Evolutionary conservation across 2,888 invertebrate species (phyloP).

Genomic region (Drosophila atroscutellata): DNA sequence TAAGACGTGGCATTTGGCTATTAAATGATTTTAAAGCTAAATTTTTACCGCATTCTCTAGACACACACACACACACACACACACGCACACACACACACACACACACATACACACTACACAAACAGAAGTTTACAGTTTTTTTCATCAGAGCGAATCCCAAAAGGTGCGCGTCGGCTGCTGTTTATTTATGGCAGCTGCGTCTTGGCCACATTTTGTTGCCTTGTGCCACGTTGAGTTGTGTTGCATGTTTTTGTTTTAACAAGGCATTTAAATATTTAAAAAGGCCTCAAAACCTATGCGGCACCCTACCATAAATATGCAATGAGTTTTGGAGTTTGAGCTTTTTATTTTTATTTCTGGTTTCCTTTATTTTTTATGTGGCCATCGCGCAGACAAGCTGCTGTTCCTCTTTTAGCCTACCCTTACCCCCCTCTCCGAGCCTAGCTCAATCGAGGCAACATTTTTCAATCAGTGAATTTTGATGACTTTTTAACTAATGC

Average conservation of each 20-base stretch:
- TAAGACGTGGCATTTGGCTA: conserved; percentile 9
- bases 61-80: neutral
- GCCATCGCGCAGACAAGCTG: conserved; percentile 23
- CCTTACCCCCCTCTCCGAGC: neutral
- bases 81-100: neutral
- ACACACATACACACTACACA: neutral
- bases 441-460: conserved; percentile 12
- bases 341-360: neutral
- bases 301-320: conserved; percentile 70
- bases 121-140: conserved; percentile 7
- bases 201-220: conserved; percentile 41
- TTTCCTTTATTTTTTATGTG: conserved; percentile 21
- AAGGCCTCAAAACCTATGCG: conserved; percentile 58
- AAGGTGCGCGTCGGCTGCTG: conserved; percentile 46
- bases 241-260: conserved; percentile 53
- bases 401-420: neutral
- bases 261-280: conserved; percentile 76
- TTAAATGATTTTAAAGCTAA: conserved; percentile 37
- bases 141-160: conserved; percentile 37
- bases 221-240: conserved; percentile 13
- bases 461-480: conserved; percentile 72
- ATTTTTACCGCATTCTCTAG: conserved; percentile 16
- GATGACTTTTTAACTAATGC: conserved; percentile 75
- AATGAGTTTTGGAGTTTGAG: conserved; percentile 53
- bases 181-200: conserved; percentile 75